Base-by-base conservation (phyloP, 2,888 invertebrate genomes). In the Unio delphinus region DNA sequence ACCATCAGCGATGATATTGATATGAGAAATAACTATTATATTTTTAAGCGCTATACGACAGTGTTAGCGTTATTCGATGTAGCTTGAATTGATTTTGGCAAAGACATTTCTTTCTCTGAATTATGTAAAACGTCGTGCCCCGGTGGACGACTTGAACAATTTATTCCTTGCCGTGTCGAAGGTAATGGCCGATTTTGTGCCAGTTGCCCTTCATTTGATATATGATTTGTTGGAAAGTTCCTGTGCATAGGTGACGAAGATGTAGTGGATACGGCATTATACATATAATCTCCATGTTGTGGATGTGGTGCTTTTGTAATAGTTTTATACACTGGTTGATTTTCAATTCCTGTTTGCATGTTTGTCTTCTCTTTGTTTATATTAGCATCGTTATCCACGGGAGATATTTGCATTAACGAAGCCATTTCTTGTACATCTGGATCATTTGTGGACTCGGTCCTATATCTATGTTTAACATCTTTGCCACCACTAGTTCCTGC, bases 181-280 rank as follows among this genome's bases (percentile, higher is more conserved):
- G 54, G 61, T 11, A 45, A 45, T 45, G 45, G 1, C 45, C 45
- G 45, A 45, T 45, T 8, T 45, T 45, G 45, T 45, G 45, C 11
- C 45, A 45, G 11, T 11, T 45, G 45, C 11, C 45, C 45, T 45
- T 45, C 45, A 11, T 11, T 45, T 45, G 45, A 45, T 45, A 45
- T 45, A 45, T 45, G 11, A 11, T 45, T 45, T 45, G 8, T 11
- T 45, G 45, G 45, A 45, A 11, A 45, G 58, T 74, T 65, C 56
- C 73, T 69, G 80, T 86, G 86, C 74, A 85, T 80, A 74, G 86
- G 86, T 30, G 86, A 86, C 23, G 84, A 76, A 64, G 82, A 72
- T 71, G 79, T 80, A 64, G 83, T 84, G 65, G 86, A 84, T 65
- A 86, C 81, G 66, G 84, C 78, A 72, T 80, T 81, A 73, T 86